Evolutionary conservation across 2,113 vertebrate genomes (phyloP).

Genomic region (Atlantisia rogersi): DNA sequence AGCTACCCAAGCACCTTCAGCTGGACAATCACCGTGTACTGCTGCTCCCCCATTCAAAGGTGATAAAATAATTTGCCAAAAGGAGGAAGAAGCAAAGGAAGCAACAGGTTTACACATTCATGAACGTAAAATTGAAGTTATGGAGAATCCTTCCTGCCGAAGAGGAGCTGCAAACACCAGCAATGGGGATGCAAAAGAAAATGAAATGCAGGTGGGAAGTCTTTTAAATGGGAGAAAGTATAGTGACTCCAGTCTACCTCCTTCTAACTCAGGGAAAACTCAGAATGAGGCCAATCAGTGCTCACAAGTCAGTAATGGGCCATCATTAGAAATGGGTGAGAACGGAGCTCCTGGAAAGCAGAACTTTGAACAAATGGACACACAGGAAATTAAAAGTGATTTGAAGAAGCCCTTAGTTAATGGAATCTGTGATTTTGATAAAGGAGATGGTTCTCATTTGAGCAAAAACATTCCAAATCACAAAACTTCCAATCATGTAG

Average conservation of each 20-base stretch:
- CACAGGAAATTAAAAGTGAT: conserved; percentile 84
- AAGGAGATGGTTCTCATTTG: conserved; percentile 88
- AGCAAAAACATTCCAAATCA: conserved; percentile 99
- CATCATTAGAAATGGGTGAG: conserved; percentile 84
- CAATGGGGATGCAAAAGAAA: conserved; percentile 90
- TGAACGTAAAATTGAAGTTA: conserved; percentile 97
- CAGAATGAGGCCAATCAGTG: conserved; percentile 85
- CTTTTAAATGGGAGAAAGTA: conserved; percentile 97
- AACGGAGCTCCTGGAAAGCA: conserved; percentile 89
- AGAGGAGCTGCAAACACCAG: conserved; percentile 88
- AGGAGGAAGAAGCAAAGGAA: conserved; percentile 99
- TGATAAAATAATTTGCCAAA: conserved; percentile 99
- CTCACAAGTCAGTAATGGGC: conserved; percentile 89
- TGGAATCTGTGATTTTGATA: conserved; percentile 97
- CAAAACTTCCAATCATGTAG: conserved; percentile 99
- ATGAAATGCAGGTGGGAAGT: conserved; percentile 85
- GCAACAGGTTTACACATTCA: conserved; percentile 97
- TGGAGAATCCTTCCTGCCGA: conserved; percentile 95
- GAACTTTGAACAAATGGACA: conserved; percentile 82
- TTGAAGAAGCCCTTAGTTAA: conserved; percentile 94
- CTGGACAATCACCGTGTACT: conserved; percentile 83
- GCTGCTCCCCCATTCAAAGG: conserved; percentile 90
- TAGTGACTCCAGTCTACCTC: conserved; percentile 98
- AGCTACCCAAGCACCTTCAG: conserved; percentile 79
- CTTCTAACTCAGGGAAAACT: conserved; percentile 99